Base-by-base conservation (phyloP, 2,113 vertebrate genomes). In the Patagioenas fasciata region DNA sequence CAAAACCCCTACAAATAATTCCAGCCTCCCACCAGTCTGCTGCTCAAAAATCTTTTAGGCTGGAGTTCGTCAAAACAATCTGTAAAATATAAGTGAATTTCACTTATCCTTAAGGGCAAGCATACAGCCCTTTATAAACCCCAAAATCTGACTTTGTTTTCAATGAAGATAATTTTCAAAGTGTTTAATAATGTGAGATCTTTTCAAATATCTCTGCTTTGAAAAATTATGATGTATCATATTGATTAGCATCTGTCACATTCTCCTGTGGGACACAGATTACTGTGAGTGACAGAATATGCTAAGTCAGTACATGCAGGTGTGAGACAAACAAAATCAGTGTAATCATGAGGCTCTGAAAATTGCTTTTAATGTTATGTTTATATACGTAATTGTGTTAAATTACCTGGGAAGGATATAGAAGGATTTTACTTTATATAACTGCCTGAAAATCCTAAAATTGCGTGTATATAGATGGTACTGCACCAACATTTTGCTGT, bases 291-390 rank as follows among this genome's bases (percentile, higher is more conserved):
- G 95, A 96, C 89, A 93, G 94, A 91, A 77, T 47, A 42, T 5
- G 31, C 48, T 71, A 95, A 84, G 94, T 92, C 65, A 80, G 86
- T 78, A 86, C 79, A 71, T 26, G 93, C 96, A 97, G 96, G 96
- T 97, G 96, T 88, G 88, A 78, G 69, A 93, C 87, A 97, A 97
- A 91, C 91, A 96, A 95, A 97, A 97, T 97, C 96, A 97, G 92
- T 57, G 87, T 90, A 97, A 97, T 97, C 96, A 97, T 5, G 34
- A 94, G 66, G 42, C 86, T 93, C 71, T 89, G 84, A 92, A 97
- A 97, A 97, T 97, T 94, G 89, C 84, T 92, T 96, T 91, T 96
- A 97, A 97, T 96, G 88, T 65, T 88, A 72, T 95, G 96, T 97
- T 96, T 97, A 95, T 95, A 83, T 66, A 71, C 91, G 80, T 88